phyloP scores from a whole-genome alignment of 1,140 invertebrate genomes.

The Neelides sp. region DNA sequence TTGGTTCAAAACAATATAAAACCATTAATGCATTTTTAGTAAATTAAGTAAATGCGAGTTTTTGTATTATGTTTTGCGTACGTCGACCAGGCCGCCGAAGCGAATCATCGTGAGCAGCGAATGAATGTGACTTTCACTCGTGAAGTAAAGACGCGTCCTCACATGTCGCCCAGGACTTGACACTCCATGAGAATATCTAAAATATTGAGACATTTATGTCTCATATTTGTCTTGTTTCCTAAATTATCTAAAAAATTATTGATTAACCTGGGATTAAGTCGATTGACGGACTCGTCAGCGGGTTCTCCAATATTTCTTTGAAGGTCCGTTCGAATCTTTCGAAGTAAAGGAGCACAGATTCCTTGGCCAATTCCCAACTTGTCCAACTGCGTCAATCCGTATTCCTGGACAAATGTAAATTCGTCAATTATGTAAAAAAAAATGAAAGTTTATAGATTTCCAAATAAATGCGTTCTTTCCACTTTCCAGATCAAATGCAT shows the following conservation, averaged over 20 bases:
- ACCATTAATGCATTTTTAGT: background rate
- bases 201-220: constrained; percentile 16
- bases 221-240: too few species aligned
- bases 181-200: constrained; percentile 90
- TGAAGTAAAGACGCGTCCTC: constrained; percentile 92
- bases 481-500: constrained; percentile 1
- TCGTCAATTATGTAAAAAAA: background rate
- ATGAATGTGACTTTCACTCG: constrained; percentile 98
- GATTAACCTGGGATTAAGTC: constrained; percentile 75
- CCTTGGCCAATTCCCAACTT: constrained; percentile 95
- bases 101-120: constrained; percentile 89
- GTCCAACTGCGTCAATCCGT: constrained; percentile 88
- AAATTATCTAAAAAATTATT: background rate
- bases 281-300: constrained; percentile 79
- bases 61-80: constrained; percentile 38
- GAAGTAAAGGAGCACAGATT: constrained; percentile 88
- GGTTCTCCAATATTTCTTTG: constrained; percentile 81
- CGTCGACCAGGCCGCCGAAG: constrained; percentile 82
- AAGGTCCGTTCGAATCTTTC: constrained; percentile 91
- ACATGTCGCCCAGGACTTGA: constrained; percentile 95
- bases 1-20: constrained; percentile 14
- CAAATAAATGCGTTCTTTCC: background rate
- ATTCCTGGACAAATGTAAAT: constrained; percentile 54
- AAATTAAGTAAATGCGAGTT: background rate
- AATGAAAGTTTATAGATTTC: background rate